A percentile compares a stretch with the other conserved stretches of the same genome.
phyloP scores from a whole-genome alignment of 2,888 invertebrate species.

The Mythimna ferrago region DNA sequence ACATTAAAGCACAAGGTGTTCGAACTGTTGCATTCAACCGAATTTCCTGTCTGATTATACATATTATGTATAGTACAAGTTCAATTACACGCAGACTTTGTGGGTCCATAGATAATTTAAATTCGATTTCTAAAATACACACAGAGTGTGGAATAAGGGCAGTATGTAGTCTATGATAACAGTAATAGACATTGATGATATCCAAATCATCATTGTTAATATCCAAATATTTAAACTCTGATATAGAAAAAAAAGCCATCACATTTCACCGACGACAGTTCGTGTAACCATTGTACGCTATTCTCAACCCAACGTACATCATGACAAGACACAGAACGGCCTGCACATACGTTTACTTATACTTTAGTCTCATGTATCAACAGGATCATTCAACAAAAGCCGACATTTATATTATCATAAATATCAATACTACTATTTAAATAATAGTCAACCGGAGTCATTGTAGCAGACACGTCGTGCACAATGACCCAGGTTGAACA shows the following conservation, averaged over 20 bases:
- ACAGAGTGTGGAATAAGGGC: neutral
- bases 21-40: neutral
- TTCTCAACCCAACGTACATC: neutral
- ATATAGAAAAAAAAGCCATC: neutral
- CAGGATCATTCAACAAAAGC: constrained; percentile 18
- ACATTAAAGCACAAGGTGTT: neutral
- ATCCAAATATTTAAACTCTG: constrained; percentile 2
- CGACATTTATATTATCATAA: constrained; percentile 1
- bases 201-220: too few species aligned
- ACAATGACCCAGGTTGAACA: neutral
- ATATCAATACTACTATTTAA: constrained; percentile 3
- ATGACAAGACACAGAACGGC: neutral
- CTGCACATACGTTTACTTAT: neutral
- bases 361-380: constrained; percentile 12
- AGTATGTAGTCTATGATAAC: neutral
- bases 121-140: neutral
- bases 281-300: constrained; percentile 1
- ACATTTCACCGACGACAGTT: neutral
- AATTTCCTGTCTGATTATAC: neutral
- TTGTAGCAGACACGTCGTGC: neutral
- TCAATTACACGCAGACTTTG: neutral
- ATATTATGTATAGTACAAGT: neutral
- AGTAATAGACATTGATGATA: neutral
- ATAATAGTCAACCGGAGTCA: neutral
- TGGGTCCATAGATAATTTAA: too few species aligned